phyloP scores from a whole-genome alignment of 2,113 vertebrate species.

The Hirundichthys speculiger region DNA sequence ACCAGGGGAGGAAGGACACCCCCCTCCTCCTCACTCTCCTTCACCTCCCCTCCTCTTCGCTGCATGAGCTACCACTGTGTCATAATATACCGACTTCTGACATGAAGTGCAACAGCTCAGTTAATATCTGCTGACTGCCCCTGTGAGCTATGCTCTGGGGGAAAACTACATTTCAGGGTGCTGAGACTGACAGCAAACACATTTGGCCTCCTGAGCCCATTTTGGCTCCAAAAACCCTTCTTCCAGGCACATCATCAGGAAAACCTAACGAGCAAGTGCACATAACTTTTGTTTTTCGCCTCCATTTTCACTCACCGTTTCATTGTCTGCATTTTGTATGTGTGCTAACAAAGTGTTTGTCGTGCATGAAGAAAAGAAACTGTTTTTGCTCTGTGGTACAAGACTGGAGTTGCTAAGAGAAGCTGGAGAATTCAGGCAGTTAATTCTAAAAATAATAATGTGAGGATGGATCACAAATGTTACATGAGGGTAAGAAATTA shows the following conservation, averaged over 20 bases:
- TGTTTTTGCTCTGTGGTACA: constrained; percentile 10
- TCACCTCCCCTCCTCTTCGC: constrained; percentile 21
- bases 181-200: constrained; percentile 40
- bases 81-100: constrained; percentile 47
- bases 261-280: too few relatives aligned
- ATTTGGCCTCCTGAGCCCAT: constrained; percentile 19
- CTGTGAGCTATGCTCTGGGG: constrained; percentile 57
- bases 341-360: constrained; percentile 18
- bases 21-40: constrained; percentile 19
- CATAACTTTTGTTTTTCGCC: too few relatives aligned
- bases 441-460: constrained; percentile 17
- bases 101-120: constrained; percentile 34
- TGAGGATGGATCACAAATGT: constrained; percentile 1
- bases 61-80: constrained; percentile 11
- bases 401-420: constrained; percentile 15
- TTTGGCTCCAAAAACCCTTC: constrained; percentile 26
- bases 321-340: constrained; percentile 32
- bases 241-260: constrained; percentile 24
- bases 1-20: constrained; percentile 1
- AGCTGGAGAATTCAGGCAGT: constrained; percentile 3
- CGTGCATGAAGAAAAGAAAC: constrained; percentile 25
- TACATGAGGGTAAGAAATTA: constrained; percentile 12
- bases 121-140: constrained; percentile 51
- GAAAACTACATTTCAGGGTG: constrained; percentile 51
- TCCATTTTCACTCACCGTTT: constrained; percentile 25